Base-by-base conservation (phyloP, 2,888 invertebrate genomes). In the Drosophila fungiperda region DNA sequence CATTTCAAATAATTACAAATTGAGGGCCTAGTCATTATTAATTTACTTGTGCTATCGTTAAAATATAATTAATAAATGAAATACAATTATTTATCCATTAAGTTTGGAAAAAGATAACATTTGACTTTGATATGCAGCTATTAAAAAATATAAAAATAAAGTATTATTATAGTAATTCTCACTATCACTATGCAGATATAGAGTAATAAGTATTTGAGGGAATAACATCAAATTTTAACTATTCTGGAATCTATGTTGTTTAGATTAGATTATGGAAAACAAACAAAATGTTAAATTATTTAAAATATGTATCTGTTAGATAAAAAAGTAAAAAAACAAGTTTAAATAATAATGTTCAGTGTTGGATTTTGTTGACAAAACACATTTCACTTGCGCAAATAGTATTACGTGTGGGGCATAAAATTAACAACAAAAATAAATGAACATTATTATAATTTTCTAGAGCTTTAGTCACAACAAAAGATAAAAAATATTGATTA, bases 1-100 rank as follows among this genome's bases (percentile, higher is more conserved):
- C 40, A 50, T 11, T 50, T 11, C n/a, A 36, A 61, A 62, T 50
- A 36, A 58, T 61, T 15, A 4, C 8, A 1, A 15, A 45, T 23
- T 23, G 45, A 45, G 23, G 8, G 7, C 23, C 45, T 3, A 15
- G 7, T 23, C 20, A 20, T 12, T 20, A 42, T 7, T 12, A 20
- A 20, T 20, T 42, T 12, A 20, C 8, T 17, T 2, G 17, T 7
- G 7, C 8, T 1, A 40, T 29, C 29, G 29, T 29, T 29, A 29
- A 29, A 29, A 29, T 29, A 29, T 29, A 29, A 29, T 6, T 29
- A 5, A 29, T 9, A n/a, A n/a, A n/a, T 4, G 7, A 40, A n/a
- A 40, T n/a, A 40, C 4, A 12, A 45, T 12, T 45, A 45, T 45
- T 45, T 15, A 3, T 7, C 3, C 11, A 42, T 40, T n/a, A 32